phyloP scores from a whole-genome alignment of 92 coral and sea anemone species.

The Bergia sp. region DNA sequence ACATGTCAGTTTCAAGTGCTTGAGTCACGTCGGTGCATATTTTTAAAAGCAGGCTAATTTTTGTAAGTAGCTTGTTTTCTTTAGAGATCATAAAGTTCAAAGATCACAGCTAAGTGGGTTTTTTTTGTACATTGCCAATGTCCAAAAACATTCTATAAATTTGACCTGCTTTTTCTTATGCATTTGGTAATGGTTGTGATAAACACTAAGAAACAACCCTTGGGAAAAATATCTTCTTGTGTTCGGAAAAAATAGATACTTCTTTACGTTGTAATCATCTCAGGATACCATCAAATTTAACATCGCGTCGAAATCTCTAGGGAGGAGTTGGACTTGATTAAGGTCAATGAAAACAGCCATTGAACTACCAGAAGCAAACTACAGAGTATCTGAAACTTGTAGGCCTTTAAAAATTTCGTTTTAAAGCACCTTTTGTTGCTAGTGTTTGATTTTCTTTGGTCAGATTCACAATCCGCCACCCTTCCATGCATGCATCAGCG shows the following conservation, averaged over 20 bases:
- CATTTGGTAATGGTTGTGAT: neutral
- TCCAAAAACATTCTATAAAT: neutral
- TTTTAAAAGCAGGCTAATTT: neutral
- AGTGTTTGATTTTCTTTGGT: neutral
- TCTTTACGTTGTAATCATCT: neutral
- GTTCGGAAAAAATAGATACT: neutral
- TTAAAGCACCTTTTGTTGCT: neutral
- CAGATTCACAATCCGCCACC: neutral
- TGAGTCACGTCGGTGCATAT: neutral
- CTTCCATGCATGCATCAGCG: slow-evolving; percentile 27
- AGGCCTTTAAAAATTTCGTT: neutral
- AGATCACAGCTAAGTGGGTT: neutral
- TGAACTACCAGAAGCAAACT: neutral
- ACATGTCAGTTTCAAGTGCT: neutral
- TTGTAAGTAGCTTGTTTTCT: neutral
- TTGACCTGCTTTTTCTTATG: neutral
- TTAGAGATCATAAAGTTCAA: neutral
- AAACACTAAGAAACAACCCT: neutral
- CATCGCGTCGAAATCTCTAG: no score
- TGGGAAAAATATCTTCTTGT: neutral
- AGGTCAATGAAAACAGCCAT: no score
- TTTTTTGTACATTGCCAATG: neutral
- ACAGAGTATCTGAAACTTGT: neutral
- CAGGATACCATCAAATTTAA: neutral
- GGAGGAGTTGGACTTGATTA: neutral